Base-by-base conservation (phyloP, 37 sponge, comb jelly and placozoan genomes). In the Dysidea cf. avara region DNA sequence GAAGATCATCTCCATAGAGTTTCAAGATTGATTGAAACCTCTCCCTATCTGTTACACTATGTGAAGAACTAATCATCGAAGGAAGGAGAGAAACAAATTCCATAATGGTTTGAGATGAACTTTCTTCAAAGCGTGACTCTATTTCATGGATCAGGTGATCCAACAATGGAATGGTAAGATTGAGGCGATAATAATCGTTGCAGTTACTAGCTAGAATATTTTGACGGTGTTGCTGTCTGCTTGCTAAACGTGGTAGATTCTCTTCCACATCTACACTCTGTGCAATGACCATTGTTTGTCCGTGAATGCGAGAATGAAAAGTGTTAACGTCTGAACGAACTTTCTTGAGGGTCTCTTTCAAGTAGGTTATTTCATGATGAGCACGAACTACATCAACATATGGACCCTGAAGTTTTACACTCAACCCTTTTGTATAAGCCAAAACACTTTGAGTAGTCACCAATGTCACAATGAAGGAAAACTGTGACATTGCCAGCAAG, bases 81-180 rank as follows among this genome's bases (percentile, higher is more conserved):
- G 83, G 77, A 29, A 75, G 43, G 35, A 82, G 62, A 40, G 68
- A 54, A 69, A 83, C 76, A 43, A 68, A 83, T 60, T 75, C 77
- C 52, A 73, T 21, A 17, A 68, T 11, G 59, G 56, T 59, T 20
- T 60, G 31, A 14, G 64, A 61, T 59, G 53, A 61, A 14, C 24
- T 47, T 38, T 26, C 52, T 39, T 75, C 64, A 76, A 83, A 83
- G 24, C 63, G 77, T 11, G 34, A 16, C 24, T 72, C 56, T 25
- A 68, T 76, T n/a, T n/a, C n/a, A n/a, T n/a, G n/a, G n/a, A n/a
- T n/a, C n/a, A n/a, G n/a, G n/a, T n/a, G n/a, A n/a, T 68, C 71
- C 40, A 86, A 39, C 9, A 68, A 20, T 16, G 76, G 87, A 56
- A 88, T 82, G 17, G 74, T 82, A 17, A 75, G 43, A 49, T 30